These are phyloP conservation scores for Harpagifer antarcticus DNA, from an alignment of 2,797 vertebrate species.

Conservation along the genomic window DNA sequence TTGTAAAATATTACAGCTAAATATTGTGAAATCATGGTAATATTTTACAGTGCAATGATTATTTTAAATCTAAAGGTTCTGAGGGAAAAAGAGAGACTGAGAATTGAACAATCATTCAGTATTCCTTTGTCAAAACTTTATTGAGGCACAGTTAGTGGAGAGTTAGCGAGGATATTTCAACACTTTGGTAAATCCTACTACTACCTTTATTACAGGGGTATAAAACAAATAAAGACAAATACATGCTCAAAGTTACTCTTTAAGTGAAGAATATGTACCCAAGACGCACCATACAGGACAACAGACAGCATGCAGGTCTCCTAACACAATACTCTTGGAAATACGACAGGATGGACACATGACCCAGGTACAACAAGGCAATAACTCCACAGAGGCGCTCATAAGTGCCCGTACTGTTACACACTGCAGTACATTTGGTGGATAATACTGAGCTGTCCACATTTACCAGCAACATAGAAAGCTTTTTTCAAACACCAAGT, in stretches of 20 bases:
- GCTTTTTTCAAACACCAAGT: conserved; percentile 19
- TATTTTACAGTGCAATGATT: too few relatives aligned
- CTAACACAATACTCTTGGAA: conserved; percentile 22
- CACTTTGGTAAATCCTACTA: conserved; percentile 46
- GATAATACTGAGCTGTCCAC: conserved; percentile 11
- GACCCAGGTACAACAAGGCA: conserved; percentile 34
- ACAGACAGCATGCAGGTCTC: conserved; percentile 48
- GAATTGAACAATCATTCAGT: not conserved
- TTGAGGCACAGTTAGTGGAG: conserved; percentile 64
- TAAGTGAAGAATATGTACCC: conserved; percentile 8
- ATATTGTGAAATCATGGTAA: too few relatives aligned
- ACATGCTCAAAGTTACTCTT: conserved; percentile 7
- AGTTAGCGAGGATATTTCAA: conserved; percentile 25
- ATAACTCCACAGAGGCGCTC: conserved; percentile 28
- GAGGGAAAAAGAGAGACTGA: not conserved
- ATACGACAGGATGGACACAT: conserved; percentile 23
- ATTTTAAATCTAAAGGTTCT: not conserved
- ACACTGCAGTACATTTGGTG: conserved; percentile 8
- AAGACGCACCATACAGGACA: conserved; percentile 26
- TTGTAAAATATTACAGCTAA: too few relatives aligned
- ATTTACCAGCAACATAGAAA: conserved; percentile 15
- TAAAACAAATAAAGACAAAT: conserved; percentile 31
- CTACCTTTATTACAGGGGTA: conserved; percentile 22
- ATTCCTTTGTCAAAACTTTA: conserved; percentile 61
- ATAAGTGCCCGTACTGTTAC: not conserved